These are phyloP conservation scores for Pseudomyrmex dendroicus DNA, from an alignment of 1,140 invertebrate genomes.

Conservation along the genomic window DNA sequence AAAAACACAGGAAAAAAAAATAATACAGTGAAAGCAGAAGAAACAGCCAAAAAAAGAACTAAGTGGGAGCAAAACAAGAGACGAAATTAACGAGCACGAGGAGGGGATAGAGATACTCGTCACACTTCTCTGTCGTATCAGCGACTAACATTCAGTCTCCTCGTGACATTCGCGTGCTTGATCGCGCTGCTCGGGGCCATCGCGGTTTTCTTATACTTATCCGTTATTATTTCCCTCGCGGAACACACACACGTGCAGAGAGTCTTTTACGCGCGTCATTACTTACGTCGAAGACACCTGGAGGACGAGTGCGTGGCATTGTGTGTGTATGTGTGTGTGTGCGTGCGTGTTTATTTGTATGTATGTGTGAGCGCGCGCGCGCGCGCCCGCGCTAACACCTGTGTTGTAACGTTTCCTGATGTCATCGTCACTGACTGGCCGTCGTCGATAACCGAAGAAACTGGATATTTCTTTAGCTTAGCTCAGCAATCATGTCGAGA, in stretches of 20 bases:
- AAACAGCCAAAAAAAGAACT: conserved; percentile 6
- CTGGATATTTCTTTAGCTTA: conserved; percentile 4
- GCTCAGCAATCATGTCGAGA: conserved; percentile 29
- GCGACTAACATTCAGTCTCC: conserved; percentile 48
- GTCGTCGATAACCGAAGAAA: conserved; percentile 11
- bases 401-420: neutral
- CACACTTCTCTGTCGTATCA: conserved; percentile 19
- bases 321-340: neutral
- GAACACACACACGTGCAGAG: conserved; percentile 1
- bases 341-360: neutral
- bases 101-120: conserved; percentile 12
- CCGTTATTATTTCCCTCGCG: neutral
- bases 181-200: neutral
- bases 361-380: neutral
- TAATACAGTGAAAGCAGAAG: neutral
- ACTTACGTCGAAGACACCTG: neutral
- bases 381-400: neutral
- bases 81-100: conserved; percentile 6
- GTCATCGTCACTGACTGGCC: neutral
- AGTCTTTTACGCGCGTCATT: neutral
- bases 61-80: conserved; percentile 31
- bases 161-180: conserved; percentile 37
- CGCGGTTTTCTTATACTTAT: no score
- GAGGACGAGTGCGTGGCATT: neutral
- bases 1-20: neutral